Evolutionary conservation across 1,140 invertebrate genomes (phyloP), one percentile per base, ranked within the genome.

Genomic region (Nymphalis io): DNA sequence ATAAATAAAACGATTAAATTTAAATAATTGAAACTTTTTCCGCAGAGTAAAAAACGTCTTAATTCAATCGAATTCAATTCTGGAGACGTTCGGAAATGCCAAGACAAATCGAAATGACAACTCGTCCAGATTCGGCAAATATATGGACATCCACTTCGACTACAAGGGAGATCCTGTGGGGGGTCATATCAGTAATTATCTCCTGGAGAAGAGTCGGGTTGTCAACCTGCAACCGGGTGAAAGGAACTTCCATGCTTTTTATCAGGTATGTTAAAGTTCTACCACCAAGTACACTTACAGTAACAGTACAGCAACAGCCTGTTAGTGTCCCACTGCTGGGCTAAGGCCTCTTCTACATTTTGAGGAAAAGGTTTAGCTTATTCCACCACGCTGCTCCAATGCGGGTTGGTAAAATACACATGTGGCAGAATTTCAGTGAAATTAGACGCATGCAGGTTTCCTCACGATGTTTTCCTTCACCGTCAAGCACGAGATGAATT

Each of bases 121-220:
- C 92, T 99, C 98, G 0, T 99, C 98, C 57, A 94, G 98, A 38
- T 99, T 99, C 92, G 98, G 98, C 60, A 99, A 99, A 90, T 99
- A 99, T 88, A 99, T 99, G 98, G 98, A 99, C 87, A 99, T 99
- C 72, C 98, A 99, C 93, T 99, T 99, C 91, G 98, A 99, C 92
- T 99, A 98, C 90, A 99, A 99, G 92, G 98, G 98, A 0, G 98
- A 99, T 92, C 98, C 98, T 0, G 95, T 99, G 51, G 98, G 98
- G 23, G 98, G 98, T 12, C 96, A 99, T 82, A 98, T 99, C 72
- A 98, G 96, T 71, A 99, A 99, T 92, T 99, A 99, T 92, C 93
- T 99, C 18, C 92, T 99, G 70, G 98, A 99, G 93, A 99, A 99
- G 93, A 98, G 97, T 40, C 93, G 98, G 72, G 98, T 99, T 39